Evolutionary conservation across 2,797 vertebrate species (phyloP).

Genomic region (Huso huso): DNA sequence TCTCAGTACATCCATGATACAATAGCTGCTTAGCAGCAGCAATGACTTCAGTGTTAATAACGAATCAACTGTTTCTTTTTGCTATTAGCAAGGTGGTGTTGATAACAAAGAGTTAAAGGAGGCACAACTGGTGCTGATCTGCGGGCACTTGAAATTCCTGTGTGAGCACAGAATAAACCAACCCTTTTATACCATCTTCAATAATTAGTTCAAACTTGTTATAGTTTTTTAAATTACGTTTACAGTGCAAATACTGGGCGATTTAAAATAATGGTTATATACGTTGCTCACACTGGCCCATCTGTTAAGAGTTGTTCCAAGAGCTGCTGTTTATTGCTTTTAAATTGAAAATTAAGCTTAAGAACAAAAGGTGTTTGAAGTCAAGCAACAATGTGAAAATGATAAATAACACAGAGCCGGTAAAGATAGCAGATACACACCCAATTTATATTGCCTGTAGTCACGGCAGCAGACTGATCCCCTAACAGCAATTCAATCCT

Average conservation of each 20-base stretch:
- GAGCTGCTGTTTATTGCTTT: not conserved
- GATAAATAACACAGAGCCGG: not conserved
- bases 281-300: not conserved
- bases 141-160: conserved; percentile 3
- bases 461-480: not conserved
- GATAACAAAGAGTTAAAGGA: not conserved
- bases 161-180: not conserved
- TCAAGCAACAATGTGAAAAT: not conserved
- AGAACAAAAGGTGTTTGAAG: conserved; percentile 2
- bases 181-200: not conserved
- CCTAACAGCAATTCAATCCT: no score
- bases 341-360: conserved; percentile 6
- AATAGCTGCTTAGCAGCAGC: conserved; percentile 26
- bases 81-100: no score
- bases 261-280: not conserved
- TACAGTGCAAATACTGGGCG: not conserved
- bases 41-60: conserved; percentile 36
- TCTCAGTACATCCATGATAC: conserved; percentile 19
- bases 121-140: conserved; percentile 18
- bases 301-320: not conserved
- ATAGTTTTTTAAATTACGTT: not conserved
- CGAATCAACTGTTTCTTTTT: not conserved
- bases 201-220: not conserved
- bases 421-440: conserved; percentile 1
- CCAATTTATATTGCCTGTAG: not conserved